Conservation (phyloP, 2,797 vertebrate species). For the Lacerta agilis region DNA sequence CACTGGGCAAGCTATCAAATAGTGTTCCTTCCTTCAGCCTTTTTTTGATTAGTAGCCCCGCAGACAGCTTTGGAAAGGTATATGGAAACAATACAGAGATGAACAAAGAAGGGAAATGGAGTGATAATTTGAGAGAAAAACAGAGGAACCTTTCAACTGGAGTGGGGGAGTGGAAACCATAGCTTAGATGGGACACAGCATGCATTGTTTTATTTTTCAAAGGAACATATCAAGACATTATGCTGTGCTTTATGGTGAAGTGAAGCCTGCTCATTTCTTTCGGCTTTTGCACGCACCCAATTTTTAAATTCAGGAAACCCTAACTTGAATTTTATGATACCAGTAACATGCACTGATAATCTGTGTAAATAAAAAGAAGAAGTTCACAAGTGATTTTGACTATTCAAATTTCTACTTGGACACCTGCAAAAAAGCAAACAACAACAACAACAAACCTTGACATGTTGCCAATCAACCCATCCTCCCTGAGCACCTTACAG, state of each 20-base stretch:
- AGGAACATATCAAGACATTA: slow-evolving; percentile 68
- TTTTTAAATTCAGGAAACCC: slow-evolving; percentile 55
- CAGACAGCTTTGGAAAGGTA: slow-evolving; percentile 72
- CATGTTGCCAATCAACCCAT: too few species aligned
- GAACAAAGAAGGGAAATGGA: slow-evolving; percentile 74
- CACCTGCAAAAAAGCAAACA: slow-evolving; percentile 36
- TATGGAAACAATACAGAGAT: slow-evolving; percentile 75
- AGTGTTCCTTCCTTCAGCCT: slow-evolving; percentile 73
- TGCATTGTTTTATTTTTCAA: slow-evolving; percentile 63
- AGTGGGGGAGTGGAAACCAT: slow-evolving; percentile 59
- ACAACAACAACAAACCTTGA: too few species aligned
- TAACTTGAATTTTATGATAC: slow-evolving; percentile 73
- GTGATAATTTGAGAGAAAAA: slow-evolving; percentile 78
- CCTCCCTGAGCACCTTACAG: too few species aligned
- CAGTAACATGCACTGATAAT: slow-evolving; percentile 69
- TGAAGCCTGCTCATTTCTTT: slow-evolving; percentile 69
- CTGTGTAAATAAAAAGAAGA: slow-evolving; percentile 65
- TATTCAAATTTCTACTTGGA: slow-evolving; percentile 61
- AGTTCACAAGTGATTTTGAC: slow-evolving; percentile 72
- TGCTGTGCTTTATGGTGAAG: slow-evolving; percentile 69
- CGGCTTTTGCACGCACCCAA: slow-evolving; percentile 68
- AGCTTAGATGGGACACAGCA: slow-evolving; percentile 66
- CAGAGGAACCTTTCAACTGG: slow-evolving; percentile 72
- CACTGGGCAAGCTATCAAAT: slow-evolving; percentile 74
- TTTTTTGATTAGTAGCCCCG: slow-evolving; percentile 75